A percentile compares a stretch with the other conserved stretches of the same genome.
Conservation (phyloP, 2,888 invertebrate genomes). For the Linnaemya vulpina region DNA sequence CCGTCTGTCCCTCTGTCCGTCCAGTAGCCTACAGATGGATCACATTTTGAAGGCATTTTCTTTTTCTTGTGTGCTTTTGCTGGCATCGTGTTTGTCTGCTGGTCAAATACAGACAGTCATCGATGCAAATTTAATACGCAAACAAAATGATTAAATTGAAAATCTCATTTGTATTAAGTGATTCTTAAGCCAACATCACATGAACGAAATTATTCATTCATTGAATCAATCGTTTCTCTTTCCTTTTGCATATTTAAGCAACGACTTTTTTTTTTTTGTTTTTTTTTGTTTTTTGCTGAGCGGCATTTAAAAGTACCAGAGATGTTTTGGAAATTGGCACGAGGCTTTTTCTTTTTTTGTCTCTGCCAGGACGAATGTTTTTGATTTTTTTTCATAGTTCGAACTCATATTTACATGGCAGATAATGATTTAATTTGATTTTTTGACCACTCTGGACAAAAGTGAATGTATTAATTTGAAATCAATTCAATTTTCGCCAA, state of each 20-base stretch:
- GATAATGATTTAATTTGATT: conserved; percentile 47
- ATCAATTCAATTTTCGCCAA: conserved; percentile 31
- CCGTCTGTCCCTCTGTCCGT: not conserved
- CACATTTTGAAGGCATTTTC: conserved; percentile 41
- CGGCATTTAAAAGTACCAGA: conserved; percentile 31
- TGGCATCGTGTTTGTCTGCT: conserved; percentile 72
- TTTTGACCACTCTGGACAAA: conserved; percentile 43
- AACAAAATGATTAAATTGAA: conserved; percentile 82
- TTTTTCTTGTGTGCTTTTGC: conserved; percentile 10
- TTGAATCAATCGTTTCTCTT: not conserved
- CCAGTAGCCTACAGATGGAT: conserved; percentile 49
- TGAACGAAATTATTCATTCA: conserved; percentile 55
- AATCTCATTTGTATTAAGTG: conserved; percentile 82
- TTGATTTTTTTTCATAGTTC: conserved; percentile 29
- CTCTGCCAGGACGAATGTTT: conserved; percentile 23
- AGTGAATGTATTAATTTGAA: conserved; percentile 48
- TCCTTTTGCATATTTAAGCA: conserved; percentile 36
- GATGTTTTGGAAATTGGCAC: conserved; percentile 48
- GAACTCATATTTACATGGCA: not conserved
- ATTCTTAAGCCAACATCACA: conserved; percentile 70
- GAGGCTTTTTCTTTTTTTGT: conserved; percentile 36
- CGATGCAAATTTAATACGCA: conserved; percentile 83
- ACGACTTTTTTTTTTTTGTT: not conserved
- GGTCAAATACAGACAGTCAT: conserved; percentile 83
- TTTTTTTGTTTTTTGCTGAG: too few species aligned